A percentile compares a stretch with the other conserved stretches of the same genome.
These are phyloP conservation scores for Cuculus canorus DNA, from an alignment of 2,797 vertebrate species.

Conservation along the genomic window DNA sequence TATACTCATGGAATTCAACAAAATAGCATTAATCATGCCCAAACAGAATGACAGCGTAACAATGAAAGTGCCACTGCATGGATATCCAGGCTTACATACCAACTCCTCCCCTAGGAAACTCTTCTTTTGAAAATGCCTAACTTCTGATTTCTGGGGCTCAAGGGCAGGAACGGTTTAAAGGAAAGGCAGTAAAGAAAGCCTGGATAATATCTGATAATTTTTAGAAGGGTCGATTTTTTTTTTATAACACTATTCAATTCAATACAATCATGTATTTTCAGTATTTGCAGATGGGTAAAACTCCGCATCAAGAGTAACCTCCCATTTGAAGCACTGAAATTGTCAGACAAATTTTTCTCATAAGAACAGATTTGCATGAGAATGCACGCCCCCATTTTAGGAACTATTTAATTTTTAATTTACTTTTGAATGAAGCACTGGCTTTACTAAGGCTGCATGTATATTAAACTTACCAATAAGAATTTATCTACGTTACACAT, in stretches of 20 bases:
- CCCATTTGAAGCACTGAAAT: not conserved
- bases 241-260: not conserved
- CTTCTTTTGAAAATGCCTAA: not conserved
- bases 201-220: not conserved
- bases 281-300: not conserved
- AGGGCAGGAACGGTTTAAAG: not conserved
- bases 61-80: not conserved
- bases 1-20: not conserved
- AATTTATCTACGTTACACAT: not conserved
- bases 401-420: not conserved
- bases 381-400: not conserved
- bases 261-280: not conserved
- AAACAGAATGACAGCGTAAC: not conserved
- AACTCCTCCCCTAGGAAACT: not conserved
- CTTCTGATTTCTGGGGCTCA: not conserved
- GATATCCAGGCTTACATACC: not conserved
- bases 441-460: not conserved
- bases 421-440: not conserved
- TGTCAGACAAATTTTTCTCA: not conserved
- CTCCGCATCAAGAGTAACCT: not conserved
- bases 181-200: not conserved
- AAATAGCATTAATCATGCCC: not conserved
- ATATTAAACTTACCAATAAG: not conserved
- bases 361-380: not conserved
- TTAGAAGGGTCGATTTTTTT: not conserved